A percentile compares a stretch with the other conserved stretches of the same genome.
phyloP scores from a whole-genome alignment of 2,888 invertebrate genomes.

The Tanypteryx hageni region DNA sequence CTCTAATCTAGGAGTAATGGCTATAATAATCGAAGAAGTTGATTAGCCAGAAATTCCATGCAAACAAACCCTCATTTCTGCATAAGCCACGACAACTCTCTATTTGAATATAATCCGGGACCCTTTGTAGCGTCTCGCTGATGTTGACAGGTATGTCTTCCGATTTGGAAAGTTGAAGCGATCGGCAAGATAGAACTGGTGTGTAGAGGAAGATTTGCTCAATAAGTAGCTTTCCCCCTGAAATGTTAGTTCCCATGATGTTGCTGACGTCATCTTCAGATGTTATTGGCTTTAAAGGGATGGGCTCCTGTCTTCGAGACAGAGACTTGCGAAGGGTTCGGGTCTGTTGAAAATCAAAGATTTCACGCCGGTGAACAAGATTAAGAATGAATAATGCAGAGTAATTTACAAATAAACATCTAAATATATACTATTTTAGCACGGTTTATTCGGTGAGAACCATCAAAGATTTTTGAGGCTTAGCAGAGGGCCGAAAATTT shows the following conservation, averaged over 20 bases:
- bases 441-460: too few relatives aligned
- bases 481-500: too few relatives aligned
- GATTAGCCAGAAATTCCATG: too few relatives aligned
- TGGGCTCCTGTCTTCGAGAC: neutral
- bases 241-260: neutral
- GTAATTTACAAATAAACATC: too few relatives aligned
- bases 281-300: neutral
- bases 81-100: constrained; percentile 31
- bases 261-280: neutral
- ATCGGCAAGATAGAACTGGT: constrained; percentile 31
- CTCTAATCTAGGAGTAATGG: too few relatives aligned
- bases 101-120: constrained; percentile 38
- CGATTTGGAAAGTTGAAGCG: neutral
- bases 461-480: too few relatives aligned
- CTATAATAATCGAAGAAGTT: too few relatives aligned
- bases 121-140: neutral
- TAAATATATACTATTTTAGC: too few relatives aligned
- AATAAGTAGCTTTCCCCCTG: neutral
- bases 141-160: neutral
- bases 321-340: neutral
- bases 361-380: neutral
- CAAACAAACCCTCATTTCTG: neutral
- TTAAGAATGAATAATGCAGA: too few relatives aligned
- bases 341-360: constrained; percentile 23
- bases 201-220: constrained; percentile 42